Evolutionary conservation across 2,888 invertebrate species (phyloP).

Genomic region (Heliconius charithonia): DNA sequence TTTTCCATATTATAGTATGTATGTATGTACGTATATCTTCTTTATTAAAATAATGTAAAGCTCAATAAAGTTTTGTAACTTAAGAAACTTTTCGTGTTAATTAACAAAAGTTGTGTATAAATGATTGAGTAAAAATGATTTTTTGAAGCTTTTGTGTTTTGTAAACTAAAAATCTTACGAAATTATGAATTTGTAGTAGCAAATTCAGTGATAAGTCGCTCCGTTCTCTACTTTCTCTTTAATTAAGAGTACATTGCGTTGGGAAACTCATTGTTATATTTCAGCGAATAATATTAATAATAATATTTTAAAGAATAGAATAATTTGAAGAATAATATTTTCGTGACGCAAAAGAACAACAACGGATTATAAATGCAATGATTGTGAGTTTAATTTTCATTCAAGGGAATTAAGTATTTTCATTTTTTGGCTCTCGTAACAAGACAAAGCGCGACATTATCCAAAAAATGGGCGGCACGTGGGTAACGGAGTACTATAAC

Average conservation of each 20-base stretch:
- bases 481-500: too few relatives aligned
- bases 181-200: background rate
- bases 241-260: too few relatives aligned
- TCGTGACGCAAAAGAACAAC: background rate
- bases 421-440: background rate
- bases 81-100: background rate
- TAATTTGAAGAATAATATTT: too few relatives aligned
- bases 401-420: background rate
- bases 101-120: background rate
- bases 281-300: too few relatives aligned
- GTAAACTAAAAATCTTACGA: background rate
- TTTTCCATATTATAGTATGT: conserved; percentile 26
- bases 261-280: too few relatives aligned
- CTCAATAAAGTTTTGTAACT: conserved; percentile 18
- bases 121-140: background rate
- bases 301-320: too few relatives aligned
- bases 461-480: too few relatives aligned
- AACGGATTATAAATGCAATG: background rate
- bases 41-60: conserved; percentile 8
- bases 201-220: background rate
- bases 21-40: background rate
- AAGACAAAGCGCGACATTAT: background rate
- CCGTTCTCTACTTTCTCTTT: background rate
- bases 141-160: background rate
- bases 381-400: background rate